phyloP scores from a whole-genome alignment of 2,888 invertebrate genomes.

The Drosophila eohydei region DNA sequence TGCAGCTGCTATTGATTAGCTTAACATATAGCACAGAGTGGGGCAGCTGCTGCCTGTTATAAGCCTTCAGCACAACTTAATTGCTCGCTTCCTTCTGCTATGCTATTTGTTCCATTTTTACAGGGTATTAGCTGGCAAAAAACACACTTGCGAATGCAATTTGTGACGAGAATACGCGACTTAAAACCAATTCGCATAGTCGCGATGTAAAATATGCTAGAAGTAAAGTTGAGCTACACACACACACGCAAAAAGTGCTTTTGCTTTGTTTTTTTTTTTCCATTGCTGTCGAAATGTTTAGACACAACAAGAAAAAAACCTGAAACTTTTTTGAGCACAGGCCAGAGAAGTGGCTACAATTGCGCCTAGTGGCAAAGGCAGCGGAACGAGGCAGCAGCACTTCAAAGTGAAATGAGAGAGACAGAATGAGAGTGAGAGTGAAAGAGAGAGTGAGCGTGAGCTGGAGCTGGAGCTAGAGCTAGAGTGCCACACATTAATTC shows the following conservation, averaged over 20 bases:
- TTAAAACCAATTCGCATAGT: constrained; percentile 43
- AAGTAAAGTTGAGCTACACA: constrained; percentile 48
- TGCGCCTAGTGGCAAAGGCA: constrained; percentile 22
- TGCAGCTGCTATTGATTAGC: background rate
- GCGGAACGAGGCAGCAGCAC: background rate
- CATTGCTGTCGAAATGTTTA: constrained; percentile 52
- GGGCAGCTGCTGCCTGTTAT: background rate
- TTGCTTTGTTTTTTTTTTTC: constrained; percentile 44
- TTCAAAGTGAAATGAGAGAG: background rate
- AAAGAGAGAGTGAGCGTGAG: too few species aligned
- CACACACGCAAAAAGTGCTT: constrained; percentile 20
- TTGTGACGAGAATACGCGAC: constrained; percentile 20
- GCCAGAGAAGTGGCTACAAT: constrained; percentile 25
- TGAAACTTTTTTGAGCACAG: constrained; percentile 40
- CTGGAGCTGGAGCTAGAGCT: background rate
- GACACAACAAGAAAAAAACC: constrained; percentile 36
- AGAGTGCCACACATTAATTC: constrained; percentile 62
- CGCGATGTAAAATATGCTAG: constrained; percentile 41
- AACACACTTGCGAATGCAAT: constrained; percentile 57
- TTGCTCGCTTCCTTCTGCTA: background rate
- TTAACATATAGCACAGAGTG: background rate
- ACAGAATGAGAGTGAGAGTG: too few species aligned
- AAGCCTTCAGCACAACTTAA: background rate
- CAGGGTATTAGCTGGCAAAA: constrained; percentile 19
- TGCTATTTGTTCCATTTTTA: background rate